Evolutionary conservation across 2,113 vertebrate species (phyloP).

Genomic region (Cyanistes caeruleus): DNA sequence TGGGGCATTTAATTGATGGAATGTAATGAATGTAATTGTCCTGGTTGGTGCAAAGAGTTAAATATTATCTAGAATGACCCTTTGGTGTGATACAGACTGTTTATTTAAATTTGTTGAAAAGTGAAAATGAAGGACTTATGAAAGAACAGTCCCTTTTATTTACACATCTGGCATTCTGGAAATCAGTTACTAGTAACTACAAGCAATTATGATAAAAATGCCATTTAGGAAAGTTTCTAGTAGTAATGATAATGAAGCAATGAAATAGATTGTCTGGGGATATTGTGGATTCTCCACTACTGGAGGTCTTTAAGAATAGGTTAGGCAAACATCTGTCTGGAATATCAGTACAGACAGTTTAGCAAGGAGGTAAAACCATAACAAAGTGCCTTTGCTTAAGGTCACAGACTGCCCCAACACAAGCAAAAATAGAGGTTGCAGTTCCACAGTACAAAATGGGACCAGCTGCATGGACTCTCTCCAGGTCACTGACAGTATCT

Average conservation of each 20-base stretch:
- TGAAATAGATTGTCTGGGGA: constrained; percentile 46
- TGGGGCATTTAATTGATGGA: not conserved
- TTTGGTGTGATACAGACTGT: not conserved
- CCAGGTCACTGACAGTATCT: not conserved
- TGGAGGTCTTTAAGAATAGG: constrained; percentile 32
- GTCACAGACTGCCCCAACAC: not conserved
- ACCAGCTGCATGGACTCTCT: not conserved
- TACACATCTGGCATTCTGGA: not conserved
- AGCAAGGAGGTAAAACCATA: not conserved
- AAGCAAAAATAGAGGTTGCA: not conserved
- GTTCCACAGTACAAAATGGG: not conserved
- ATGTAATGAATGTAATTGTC: not conserved
- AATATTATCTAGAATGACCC: not conserved
- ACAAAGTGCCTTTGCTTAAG: constrained; percentile 6
- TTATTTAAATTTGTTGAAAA: not conserved
- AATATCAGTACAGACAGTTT: not conserved
- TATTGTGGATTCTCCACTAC: constrained; percentile 9
- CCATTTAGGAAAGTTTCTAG: constrained; percentile 19
- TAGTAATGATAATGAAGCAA: constrained; percentile 41
- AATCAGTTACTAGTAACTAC: not conserved
- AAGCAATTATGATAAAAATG: constrained; percentile 26
- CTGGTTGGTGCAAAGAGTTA: not conserved
- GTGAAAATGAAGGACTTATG: not conserved
- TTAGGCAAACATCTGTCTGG: constrained; percentile 29
- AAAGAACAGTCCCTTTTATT: not conserved